phyloP scores from a whole-genome alignment of 2,113 vertebrate species.

The Danio rerio region DNA sequence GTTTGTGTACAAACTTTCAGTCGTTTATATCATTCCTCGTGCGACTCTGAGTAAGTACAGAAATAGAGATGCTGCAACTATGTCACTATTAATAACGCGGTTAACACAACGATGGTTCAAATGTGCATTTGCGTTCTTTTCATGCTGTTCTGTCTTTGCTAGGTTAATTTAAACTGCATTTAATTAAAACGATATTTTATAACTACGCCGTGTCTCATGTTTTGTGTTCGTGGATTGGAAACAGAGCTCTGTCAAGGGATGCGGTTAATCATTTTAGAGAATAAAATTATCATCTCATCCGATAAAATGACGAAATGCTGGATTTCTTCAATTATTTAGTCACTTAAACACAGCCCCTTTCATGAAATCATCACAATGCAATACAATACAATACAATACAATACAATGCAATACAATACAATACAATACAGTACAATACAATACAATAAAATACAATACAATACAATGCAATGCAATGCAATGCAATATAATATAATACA shows the following conservation, averaged over 20 bases:
- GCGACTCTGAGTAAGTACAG: conserved; percentile 8
- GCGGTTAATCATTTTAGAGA: no score
- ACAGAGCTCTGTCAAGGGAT: background rate
- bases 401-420: no score
- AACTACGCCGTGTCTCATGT: conserved; percentile 13
- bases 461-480: no score
- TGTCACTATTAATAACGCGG: background rate
- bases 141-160: conserved; percentile 55
- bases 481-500: no score
- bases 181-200: conserved; percentile 63
- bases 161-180: conserved; percentile 49
- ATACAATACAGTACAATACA: no score
- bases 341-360: no score
- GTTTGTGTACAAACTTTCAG: conserved; percentile 53
- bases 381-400: no score
- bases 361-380: no score
- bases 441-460: no score
- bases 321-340: no score
- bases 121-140: conserved; percentile 2
- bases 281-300: no score
- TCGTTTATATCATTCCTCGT: background rate
- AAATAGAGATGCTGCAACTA: conserved; percentile 18
- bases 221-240: background rate
- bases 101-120: background rate
- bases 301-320: no score